Base-by-base conservation (phyloP, 64 coral and sea anemone genomes). In the Pocillopora damicornis region DNA sequence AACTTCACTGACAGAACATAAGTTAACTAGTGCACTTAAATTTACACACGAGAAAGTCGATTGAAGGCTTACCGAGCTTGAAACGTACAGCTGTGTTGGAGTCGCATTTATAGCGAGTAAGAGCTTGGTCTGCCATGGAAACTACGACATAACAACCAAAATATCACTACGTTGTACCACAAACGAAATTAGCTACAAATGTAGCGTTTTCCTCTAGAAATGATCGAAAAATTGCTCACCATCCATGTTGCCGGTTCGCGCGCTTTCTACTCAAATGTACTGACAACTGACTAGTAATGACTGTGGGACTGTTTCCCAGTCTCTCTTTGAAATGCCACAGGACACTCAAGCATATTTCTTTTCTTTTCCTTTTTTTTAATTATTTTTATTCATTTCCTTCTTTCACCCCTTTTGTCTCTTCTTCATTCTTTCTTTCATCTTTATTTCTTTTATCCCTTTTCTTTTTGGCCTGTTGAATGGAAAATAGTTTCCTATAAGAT, bases 211-310 rank as follows among this genome's bases (percentile, higher is more conserved):
- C 42, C 56, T 2, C 37, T 0, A 58, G 13, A 85, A 85, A 72
- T 57, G 69, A 57, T 77, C 36, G 22, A 1, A 56, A 3, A 83
- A 83, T 65, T 69, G 6, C 81, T 73, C 38, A 85, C 81, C 64
- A 13, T 85, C 81, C 81, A 85, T 85, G 65, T 68, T 85, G 64
- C 63, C 62, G 18, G 59, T 82, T 82, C 79, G 81, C 81, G 81
- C 81, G 81, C 81, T 85, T 85, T 85, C 81, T 72, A 37, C n/a
- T 66, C 1, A 15, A 83, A 72, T 85, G 65, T 4, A 65, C 1
- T 36, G 7, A 30, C 81, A 12, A 63, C 81, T 72, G 63, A 13
- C 62, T 63, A 17, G 35, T n/a, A 10, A 68, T 10, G 17, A 20
- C 15, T 9, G 6, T 0, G 22, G 22, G 16, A 18, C 25, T 71